Evolutionary conservation across 1,140 invertebrate genomes (phyloP).

Genomic region (Sycobia sp.): DNA sequence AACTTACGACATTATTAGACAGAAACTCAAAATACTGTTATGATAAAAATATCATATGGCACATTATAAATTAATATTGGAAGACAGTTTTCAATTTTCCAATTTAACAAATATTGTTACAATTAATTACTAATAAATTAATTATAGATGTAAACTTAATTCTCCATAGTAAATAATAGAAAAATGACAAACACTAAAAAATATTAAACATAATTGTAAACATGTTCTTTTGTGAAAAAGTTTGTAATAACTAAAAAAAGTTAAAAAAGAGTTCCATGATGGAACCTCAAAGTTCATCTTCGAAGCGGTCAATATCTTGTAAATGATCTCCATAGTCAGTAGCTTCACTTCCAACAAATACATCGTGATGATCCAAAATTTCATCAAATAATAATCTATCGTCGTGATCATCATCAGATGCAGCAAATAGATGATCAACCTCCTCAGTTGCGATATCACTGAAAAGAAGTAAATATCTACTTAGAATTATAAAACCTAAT

Average conservation of each 20-base stretch:
- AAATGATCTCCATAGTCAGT: constrained; percentile 94
- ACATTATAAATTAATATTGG: no score
- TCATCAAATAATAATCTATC: constrained; percentile 82
- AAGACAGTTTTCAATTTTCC: no score
- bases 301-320: constrained; percentile 77
- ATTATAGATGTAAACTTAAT: no score
- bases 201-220: constrained; percentile 37
- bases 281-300: constrained; percentile 75
- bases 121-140: no score
- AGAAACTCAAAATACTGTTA: no score
- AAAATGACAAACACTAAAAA: constrained; percentile 36
- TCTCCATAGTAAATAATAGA: constrained; percentile 35
- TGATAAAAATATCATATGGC: no score
- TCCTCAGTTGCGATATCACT: constrained; percentile 89
- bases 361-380: constrained; percentile 85
- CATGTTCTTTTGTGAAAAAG: constrained; percentile 23
- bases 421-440: constrained; percentile 86
- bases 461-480: constrained; percentile 36
- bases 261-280: constrained; percentile 4
- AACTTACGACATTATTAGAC: no score
- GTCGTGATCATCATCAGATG: constrained; percentile 89
- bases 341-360: constrained; percentile 94
- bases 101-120: no score
- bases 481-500: no score
- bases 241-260: constrained; percentile 25